Evolutionary conservation across 2,797 vertebrate species (phyloP), one percentile per base, ranked within the genome.

Genomic region (Sebastes itinus): DNA sequence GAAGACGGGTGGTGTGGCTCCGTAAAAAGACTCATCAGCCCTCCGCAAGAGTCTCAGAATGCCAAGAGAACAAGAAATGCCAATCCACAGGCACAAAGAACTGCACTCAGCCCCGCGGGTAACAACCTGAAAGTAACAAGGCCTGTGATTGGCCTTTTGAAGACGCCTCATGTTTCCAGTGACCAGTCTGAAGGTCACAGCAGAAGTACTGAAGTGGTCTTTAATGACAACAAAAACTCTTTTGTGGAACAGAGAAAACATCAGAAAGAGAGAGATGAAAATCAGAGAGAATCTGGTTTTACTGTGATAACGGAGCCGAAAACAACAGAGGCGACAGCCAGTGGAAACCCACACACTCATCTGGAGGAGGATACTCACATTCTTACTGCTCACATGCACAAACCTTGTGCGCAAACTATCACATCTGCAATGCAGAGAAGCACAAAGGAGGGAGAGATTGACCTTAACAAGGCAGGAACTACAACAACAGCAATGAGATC

Each of bases 11-110:
- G 10, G 4, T 87, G 60, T 65, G 72, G 70, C n/a, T 90, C 94
- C 2, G 42, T 90, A 18, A 96, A 95, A 88, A 93, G 94, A 83
- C 76, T 93, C 70, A 87, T 95, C 68, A 91, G 87, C 25, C 90
- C 91, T 12, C 79, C 86, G 1, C 89, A 94, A 63, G 91, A 86
- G 23, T 73, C 83, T 18, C 80, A 85, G 49, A 76, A 30, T 27
- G 49, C 90, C 52, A 96, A 96, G 72, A 94, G 92, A 30, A 69
- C 78, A 72, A 95, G 87, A 89, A 84, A 65, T 23, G 54, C 11
- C 5, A 49, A 33, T 54, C 8, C 42, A 49, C 33, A 38, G 0
- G 55, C 61, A 4, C 87, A 67, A 23, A 80, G 32, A 38, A 12
- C 63, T 49, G 22, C 7, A 4, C 66, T 72, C 30, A 62, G 27